These are phyloP conservation scores for Meta bourneti DNA, from an alignment of 2,888 invertebrate species.

Conservation along the genomic window DNA sequence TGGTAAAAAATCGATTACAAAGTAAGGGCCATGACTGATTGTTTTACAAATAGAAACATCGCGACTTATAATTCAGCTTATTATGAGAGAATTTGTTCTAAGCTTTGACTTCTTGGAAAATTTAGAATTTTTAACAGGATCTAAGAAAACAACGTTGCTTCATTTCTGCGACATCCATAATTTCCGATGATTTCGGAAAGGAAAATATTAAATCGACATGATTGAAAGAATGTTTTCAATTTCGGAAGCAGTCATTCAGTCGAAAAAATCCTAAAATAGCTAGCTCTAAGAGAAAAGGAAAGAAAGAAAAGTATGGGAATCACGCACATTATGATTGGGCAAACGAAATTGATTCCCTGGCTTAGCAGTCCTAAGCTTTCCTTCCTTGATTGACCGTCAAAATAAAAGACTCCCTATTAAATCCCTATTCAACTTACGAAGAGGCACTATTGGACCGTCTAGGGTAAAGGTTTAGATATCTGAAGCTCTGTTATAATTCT, in stretches of 20 bases:
- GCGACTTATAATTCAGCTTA: no score
- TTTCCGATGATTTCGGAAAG: neutral
- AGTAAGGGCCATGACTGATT: no score
- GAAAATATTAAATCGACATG: slow-evolving; percentile 19
- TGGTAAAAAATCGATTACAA: no score
- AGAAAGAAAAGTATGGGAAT: neutral
- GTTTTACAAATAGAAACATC: no score
- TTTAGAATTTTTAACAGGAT: no score
- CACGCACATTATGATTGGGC: neutral
- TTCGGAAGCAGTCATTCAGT: slow-evolving; percentile 23
- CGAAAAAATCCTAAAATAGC: slow-evolving; percentile 18
- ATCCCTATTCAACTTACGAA: neutral
- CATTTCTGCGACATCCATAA: neutral
- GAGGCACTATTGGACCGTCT: neutral
- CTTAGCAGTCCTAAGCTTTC: neutral
- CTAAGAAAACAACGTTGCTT: no score
- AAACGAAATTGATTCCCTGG: slow-evolving; percentile 21
- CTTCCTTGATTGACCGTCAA: slow-evolving; percentile 7
- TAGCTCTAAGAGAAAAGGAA: slow-evolving; percentile 6
- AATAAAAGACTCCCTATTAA: slow-evolving; percentile 2
- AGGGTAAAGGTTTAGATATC: no score
- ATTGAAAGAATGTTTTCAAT: slow-evolving; percentile 47
- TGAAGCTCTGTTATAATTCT: no score
- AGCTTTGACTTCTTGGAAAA: no score
- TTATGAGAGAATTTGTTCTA: no score